phyloP scores from a whole-genome alignment of 2,113 vertebrate genomes.

The Chloropsis cyanopogon region DNA sequence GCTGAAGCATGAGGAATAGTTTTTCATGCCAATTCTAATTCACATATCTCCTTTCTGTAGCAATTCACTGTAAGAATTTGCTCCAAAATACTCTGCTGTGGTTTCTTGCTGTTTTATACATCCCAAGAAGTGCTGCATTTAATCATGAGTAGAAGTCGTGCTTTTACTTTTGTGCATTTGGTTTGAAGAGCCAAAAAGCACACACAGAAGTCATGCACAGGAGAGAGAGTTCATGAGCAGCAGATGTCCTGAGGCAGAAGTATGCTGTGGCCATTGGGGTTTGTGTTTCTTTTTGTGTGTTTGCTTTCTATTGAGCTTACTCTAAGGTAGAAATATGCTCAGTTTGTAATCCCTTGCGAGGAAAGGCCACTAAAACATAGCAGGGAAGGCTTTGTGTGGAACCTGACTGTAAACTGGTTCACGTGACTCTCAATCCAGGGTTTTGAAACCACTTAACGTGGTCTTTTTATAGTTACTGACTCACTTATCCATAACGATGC shows the following conservation, averaged over 20 bases:
- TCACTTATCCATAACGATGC: background rate
- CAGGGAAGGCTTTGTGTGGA: background rate
- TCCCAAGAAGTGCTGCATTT: background rate
- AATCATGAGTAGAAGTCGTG: background rate
- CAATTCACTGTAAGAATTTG: background rate
- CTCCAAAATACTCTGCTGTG: background rate
- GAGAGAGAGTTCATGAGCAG: background rate
- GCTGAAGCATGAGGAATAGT: background rate
- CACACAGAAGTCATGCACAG: rapidly evolving
- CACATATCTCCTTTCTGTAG: background rate
- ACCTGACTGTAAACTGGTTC: background rate
- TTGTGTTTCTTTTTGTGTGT: background rate
- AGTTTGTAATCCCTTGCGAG: background rate
- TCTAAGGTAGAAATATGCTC: background rate
- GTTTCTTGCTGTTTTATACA: background rate
- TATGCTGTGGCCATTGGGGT: background rate
- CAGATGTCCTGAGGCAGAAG: background rate
- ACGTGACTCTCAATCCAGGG: background rate
- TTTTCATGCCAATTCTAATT: background rate
- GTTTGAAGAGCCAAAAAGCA: background rate
- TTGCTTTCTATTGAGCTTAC: background rate
- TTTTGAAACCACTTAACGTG: background rate
- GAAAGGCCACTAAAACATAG: background rate
- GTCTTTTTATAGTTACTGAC: background rate
- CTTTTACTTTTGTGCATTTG: background rate